Base-by-base conservation (phyloP, 2,113 vertebrate genomes). In the Vireo altiloquus region DNA sequence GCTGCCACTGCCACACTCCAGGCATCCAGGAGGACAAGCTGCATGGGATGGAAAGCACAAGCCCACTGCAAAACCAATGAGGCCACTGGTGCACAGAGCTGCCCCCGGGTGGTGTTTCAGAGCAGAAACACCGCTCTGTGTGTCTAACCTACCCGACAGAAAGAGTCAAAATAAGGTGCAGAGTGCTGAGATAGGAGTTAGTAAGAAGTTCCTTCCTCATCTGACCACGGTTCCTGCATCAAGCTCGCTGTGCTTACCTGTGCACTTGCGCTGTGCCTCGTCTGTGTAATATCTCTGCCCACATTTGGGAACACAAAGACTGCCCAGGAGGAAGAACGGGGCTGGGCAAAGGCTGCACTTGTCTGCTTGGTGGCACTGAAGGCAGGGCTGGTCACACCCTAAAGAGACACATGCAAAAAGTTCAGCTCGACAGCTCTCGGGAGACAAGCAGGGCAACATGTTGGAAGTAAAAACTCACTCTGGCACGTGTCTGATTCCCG, bases 331-430 rank as follows among this genome's bases (percentile, higher is more conserved):
- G 80, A 98, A 96, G 47, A 98, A 98, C 0, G 98, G 98, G 22
- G 90, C 84, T 94, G 97, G 96, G 24, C 99, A 99, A 13, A 49
- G 98, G 69, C 83, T 96, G 49, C 99, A 99, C 21, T 94, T 96
- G 1, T 76, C 97, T 1, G 98, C 95, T 23, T 95, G 98, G 13
- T 18, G 91, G 82, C 99, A 99, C 80, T 93, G 92, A 37, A 97
- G 83, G 91, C 99, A 99, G 90, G 97, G 97, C 3, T 96, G 97
- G 5, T 98, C 98, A n/a, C 99, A 99, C 47, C 94, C 99, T 99
- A 78, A 17, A 24, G 87, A 96, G 52, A 84, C n/a, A 93, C 5
- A 76, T 0, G 30, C 21, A 31, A 52, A 84, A 44, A 64, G 49
- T 8, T 91, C 24, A 80, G 68, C 65, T 75, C 21, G 8, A 25